phyloP scores from a whole-genome alignment of 2,888 invertebrate genomes.

The Caenorhabditis sp. region DNA sequence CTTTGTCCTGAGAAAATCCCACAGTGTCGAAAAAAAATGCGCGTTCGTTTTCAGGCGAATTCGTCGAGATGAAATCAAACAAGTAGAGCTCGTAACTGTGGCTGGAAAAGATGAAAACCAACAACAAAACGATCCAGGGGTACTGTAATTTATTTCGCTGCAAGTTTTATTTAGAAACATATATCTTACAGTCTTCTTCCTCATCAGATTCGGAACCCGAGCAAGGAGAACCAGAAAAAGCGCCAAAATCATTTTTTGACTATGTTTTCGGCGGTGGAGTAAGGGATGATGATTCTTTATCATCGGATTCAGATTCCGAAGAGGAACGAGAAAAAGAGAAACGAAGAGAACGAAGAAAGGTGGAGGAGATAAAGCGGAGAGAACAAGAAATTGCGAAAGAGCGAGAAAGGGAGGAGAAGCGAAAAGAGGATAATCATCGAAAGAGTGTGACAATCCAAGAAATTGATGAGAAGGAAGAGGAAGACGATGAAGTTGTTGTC shows the following conservation, averaged over 20 bases:
- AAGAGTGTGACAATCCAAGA: conserved; percentile 6
- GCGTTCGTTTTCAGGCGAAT: too few relatives aligned
- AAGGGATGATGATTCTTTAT: conserved; percentile 7
- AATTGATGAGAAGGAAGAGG: conserved; percentile 33
- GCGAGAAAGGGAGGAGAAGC: conserved; percentile 11
- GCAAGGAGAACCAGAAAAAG: conserved; percentile 18
- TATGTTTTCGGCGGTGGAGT: conserved; percentile 36
- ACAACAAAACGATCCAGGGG: too few relatives aligned
- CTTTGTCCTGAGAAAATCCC: too few relatives aligned
- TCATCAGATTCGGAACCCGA: conserved; percentile 14
- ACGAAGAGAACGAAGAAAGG: background rate
- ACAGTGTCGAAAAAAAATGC: too few relatives aligned
- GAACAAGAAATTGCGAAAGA: conserved; percentile 11
- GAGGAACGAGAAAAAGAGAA: conserved; percentile 13
- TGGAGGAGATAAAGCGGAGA: conserved; percentile 9
- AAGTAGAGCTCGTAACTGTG: too few relatives aligned
- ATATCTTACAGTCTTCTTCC: background rate
- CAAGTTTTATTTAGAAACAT: too few relatives aligned
- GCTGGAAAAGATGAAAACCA: too few relatives aligned
- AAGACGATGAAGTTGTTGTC: conserved; percentile 35
- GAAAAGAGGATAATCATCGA: conserved; percentile 10
- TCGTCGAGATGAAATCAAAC: too few relatives aligned
- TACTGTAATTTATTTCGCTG: too few relatives aligned
- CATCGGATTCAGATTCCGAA: conserved; percentile 27
- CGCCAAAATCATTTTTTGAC: conserved; percentile 48